Evolutionary conservation across 1,140 invertebrate species (phyloP).

Genomic region (Lucilia cuprina): DNA sequence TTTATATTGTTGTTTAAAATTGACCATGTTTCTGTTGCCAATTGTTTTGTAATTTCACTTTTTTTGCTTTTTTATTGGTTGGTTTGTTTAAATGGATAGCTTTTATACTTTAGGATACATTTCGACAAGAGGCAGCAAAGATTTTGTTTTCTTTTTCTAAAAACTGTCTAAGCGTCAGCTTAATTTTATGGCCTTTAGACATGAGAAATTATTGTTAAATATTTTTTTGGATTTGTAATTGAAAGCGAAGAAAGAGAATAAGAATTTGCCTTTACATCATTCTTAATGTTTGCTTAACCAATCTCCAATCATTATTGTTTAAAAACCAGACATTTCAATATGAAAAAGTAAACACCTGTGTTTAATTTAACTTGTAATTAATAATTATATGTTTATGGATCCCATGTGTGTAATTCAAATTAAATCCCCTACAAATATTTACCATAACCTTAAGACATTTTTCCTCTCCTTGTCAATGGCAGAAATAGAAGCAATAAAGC

Average conservation of each 20-base stretch:
- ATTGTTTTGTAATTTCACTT: constrained; percentile 1
- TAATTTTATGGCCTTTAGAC: constrained; percentile 4
- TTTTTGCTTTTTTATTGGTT: neutral
- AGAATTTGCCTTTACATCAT: too few species aligned
- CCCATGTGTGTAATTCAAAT: neutral
- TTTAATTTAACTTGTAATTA: neutral
- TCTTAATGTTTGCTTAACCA: too few species aligned
- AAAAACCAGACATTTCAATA: neutral
- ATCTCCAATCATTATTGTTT: neutral
- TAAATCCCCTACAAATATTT: neutral
- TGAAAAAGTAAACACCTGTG: neutral
- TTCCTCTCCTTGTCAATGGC: neutral
- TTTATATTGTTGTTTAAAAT: constrained; percentile 5
- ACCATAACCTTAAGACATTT: neutral
- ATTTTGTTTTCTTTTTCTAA: neutral
- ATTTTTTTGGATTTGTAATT: too few species aligned
- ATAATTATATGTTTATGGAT: neutral
- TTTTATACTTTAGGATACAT: neutral
- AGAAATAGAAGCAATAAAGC: neutral
- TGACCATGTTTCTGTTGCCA: neutral
- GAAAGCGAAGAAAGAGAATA: too few species aligned
- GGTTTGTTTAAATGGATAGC: neutral
- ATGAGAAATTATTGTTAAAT: neutral
- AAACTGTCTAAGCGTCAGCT: constrained; percentile 7
- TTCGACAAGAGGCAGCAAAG: neutral